phyloP scores from a whole-genome alignment of 2,888 invertebrate species.

The Corythucha ciliata region DNA sequence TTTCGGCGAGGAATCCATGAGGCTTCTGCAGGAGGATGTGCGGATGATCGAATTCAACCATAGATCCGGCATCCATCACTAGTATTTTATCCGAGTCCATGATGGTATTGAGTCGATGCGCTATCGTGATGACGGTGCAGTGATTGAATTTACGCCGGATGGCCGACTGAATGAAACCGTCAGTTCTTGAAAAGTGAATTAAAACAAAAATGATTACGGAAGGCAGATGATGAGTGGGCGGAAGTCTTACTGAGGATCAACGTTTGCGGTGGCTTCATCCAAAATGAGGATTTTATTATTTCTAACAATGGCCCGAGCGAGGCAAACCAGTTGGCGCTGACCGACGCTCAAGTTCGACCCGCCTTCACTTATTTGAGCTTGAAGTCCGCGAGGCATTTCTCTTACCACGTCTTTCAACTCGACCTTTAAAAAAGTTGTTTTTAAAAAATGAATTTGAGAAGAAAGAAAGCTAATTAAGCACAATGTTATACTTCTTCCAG shows the following conservation, averaged over 20 bases:
- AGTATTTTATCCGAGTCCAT: conserved; percentile 85
- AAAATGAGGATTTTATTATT: conserved; percentile 76
- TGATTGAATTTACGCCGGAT: conserved; percentile 69
- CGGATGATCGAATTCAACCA: conserved; percentile 64
- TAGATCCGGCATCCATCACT: conserved; percentile 72
- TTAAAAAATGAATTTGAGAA: background rate
- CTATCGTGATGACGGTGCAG: conserved; percentile 83
- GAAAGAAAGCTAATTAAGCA: background rate
- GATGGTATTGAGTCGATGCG: conserved; percentile 82
- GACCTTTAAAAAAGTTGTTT: conserved; percentile 45
- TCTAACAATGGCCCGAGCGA: conserved; percentile 77
- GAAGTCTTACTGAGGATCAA: conserved; percentile 66
- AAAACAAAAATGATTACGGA: background rate
- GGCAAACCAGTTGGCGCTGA: conserved; percentile 79
- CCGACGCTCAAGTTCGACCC: conserved; percentile 81
- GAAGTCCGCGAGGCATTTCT: conserved; percentile 50
- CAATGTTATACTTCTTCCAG: conserved; percentile 59
- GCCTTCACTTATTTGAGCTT: conserved; percentile 62
- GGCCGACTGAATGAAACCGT: conserved; percentile 72
- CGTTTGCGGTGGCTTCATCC: conserved; percentile 90
- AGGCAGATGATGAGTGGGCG: background rate
- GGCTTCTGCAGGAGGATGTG: conserved; percentile 52
- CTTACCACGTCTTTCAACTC: conserved; percentile 60
- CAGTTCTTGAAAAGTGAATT: conserved; percentile 51
- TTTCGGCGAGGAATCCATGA: conserved; percentile 53